Evolutionary conservation across 2,113 vertebrate species (phyloP), one percentile per base, ranked within the genome.

Genomic region (Vulpes vulpes): DNA sequence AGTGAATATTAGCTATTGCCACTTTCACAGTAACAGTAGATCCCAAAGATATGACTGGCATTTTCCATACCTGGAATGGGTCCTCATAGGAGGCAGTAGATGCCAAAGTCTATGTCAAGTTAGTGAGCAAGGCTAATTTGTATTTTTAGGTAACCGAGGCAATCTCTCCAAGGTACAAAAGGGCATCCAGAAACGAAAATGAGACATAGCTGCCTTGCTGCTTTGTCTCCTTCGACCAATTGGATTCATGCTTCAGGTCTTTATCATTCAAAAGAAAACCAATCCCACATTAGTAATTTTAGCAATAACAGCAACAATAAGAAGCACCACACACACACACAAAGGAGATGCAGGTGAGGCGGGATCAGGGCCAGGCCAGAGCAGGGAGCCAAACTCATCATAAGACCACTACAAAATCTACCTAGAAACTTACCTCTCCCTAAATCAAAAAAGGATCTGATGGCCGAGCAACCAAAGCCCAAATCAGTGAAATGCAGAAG

Each of bases 241-340:
- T 0, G 11, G 19, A 93, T 43, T 74, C 80, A 96, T 7, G 22
- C 22, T 71, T 93, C 35, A 22, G 49, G 57, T 96, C 78, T 87
- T 84, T 51, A 12, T 55, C 5, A 78, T 27, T 88, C 38, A 85
- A 79, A 65, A 78, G 55, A 49, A 95, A 94, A 57, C 65, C 88
- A 86, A 55, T 9, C 25, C 55, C 43, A 69, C 8, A 15, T 96
- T 98, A 98, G 96, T 96, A 69, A 71, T 43, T 95, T 94, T 85
- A 97, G 87, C 15, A 81, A 78, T 30, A 83, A 23, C 2, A 17
- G 69, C 80, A 93, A 64, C 43, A 62, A 79, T n/a, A 81, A 35
- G 80, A 96, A 92, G 90, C 94, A 81, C n/a, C 55, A 51, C 91
- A 97, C 65, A 96, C 91, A 96, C 65, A 96, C 89, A 49, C 15